Conservation (phyloP, 2,113 vertebrate genomes). For the Tringa solitaria region DNA sequence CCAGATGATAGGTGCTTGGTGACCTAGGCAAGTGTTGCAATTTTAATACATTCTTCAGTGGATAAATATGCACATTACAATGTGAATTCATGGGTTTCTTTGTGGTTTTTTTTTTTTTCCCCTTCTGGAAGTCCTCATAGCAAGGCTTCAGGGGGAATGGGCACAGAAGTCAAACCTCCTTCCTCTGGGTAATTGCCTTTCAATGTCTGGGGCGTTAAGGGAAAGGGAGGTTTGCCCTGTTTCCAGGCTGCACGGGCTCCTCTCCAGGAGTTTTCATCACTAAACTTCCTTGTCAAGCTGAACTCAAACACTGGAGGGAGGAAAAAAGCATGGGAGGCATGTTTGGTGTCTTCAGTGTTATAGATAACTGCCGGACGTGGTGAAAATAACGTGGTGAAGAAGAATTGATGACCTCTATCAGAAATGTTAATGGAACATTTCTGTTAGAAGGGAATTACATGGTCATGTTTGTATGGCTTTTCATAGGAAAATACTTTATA, state of each 20-base stretch:
- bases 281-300: not conserved
- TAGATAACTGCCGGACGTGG: not conserved
- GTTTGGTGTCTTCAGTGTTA: not conserved
- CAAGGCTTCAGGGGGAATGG: not conserved
- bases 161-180: not conserved
- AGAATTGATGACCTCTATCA: not conserved
- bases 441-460: slow-evolving; percentile 25
- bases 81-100: not conserved
- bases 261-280: not conserved
- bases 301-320: not conserved
- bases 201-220: fast-evolving
- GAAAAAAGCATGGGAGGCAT: fast-evolving
- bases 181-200: not conserved
- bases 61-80: not conserved
- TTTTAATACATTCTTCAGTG: not conserved
- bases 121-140: not conserved
- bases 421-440: slow-evolving; percentile 37
- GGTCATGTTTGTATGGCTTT: slow-evolving; percentile 38
- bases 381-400: not conserved
- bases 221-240: not conserved
- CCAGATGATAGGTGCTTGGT: not conserved
- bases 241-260: not conserved
- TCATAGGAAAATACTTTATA: slow-evolving; percentile 24
- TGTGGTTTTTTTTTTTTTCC: not conserved
- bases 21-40: not conserved